Base-by-base conservation (phyloP, 2,113 vertebrate genomes). In the Pangasianodon gigas region DNA sequence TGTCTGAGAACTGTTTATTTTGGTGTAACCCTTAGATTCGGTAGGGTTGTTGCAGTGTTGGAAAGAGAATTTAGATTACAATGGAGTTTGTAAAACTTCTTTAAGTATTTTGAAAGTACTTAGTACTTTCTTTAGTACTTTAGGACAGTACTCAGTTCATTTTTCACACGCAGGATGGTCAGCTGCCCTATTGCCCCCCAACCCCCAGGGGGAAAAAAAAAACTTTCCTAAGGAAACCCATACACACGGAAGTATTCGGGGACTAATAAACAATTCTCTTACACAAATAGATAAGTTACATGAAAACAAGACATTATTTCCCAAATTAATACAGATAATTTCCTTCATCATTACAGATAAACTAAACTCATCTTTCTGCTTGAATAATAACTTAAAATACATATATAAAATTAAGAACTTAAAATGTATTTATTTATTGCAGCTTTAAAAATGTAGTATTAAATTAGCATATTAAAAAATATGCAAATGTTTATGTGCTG, bases 401-500 rank as follows among this genome's bases (percentile, higher is more conserved):
- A 89, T 58, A 89, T 88, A 92, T 92, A 90, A 90, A 81, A 58
- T 29, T 2, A 85, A 79, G 74, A 52, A 65, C 13, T 74, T 18
- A 2, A 74, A 74, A 41, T 41, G 0, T 24, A 77, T 77, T 24
- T 46, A 77, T 46, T 3, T 46, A 77, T 51, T 79, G 21, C 21
- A 48, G 44, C 5, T 48, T 46, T 26, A 41, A 26, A 79, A 79
- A 51, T 29, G 44, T 48, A 2, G 0, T 48, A 79, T 51, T 18
- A 29, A 6, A 79, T 48, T 51, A 41, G 80, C 32, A 46, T 71
- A 77, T 71, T 91, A 91, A 94, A 91, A 92, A 93, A 94, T 93
- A 89, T 91, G 91, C 91, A 94, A 93, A 94, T 92, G 92, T 93
- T 67, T 85, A 90, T 93, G 88, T 51, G 86, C 83, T 87, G 86